A percentile compares a stretch with the other conserved stretches of the same genome.
Evolutionary conservation across 1,140 invertebrate genomes (phyloP).

Genomic region (Pogonognathellus flavescens): DNA sequence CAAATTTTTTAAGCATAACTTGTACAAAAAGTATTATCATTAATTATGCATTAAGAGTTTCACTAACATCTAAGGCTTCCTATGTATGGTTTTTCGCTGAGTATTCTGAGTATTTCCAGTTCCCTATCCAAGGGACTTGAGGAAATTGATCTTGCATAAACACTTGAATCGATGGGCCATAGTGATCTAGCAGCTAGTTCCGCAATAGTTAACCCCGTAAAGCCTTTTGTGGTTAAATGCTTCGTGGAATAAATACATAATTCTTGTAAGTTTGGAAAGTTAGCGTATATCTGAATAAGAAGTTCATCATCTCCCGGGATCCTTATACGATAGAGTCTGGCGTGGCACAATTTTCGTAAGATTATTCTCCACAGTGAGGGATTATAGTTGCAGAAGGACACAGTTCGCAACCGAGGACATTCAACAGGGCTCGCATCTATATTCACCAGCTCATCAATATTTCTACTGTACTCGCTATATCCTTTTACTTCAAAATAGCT

Average conservation of each 20-base stretch:
- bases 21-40: no score
- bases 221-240: slow-evolving; percentile 5
- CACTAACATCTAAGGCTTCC: slow-evolving; percentile 32
- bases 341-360: neutral
- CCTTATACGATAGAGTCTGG: neutral
- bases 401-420: slow-evolving; percentile 5
- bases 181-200: slow-evolving; percentile 16
- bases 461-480: neutral
- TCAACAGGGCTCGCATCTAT: slow-evolving; percentile 6
- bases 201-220: slow-evolving; percentile 1
- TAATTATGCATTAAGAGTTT: no score
- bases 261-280: slow-evolving; percentile 8
- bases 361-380: slow-evolving; percentile 14
- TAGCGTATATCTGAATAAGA: slow-evolving; percentile 22
- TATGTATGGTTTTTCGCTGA: slow-evolving; percentile 12
- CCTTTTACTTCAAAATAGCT: slow-evolving; percentile 41
- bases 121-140: slow-evolving; percentile 7
- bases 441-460: neutral
- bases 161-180: slow-evolving; percentile 2
- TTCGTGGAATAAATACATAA: slow-evolving; percentile 22
- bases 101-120: slow-evolving; percentile 11
- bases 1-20: no score
- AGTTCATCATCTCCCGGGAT: slow-evolving; percentile 28
- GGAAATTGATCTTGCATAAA: slow-evolving; percentile 11
- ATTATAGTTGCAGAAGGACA: slow-evolving; percentile 22